Evolutionary conservation across 2,113 vertebrate species (phyloP).

Genomic region (Ctenodactylus gundi): DNA sequence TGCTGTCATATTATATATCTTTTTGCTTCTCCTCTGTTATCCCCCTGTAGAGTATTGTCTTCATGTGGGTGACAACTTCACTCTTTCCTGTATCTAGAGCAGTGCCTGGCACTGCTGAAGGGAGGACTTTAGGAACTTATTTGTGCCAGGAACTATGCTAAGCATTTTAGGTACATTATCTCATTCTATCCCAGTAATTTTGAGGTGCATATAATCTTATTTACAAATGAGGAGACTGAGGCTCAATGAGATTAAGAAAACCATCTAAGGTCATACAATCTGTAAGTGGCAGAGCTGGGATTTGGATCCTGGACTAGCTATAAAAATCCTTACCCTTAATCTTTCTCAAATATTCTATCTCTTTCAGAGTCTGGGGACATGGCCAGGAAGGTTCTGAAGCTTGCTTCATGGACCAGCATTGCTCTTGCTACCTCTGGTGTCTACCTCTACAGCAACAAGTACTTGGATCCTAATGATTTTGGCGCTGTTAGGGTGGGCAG

Average conservation of each 20-base stretch:
- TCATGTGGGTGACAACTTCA: background rate
- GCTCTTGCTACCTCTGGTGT: constrained; percentile 89
- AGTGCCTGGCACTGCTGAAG: background rate
- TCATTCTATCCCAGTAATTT: background rate
- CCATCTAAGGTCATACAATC: background rate
- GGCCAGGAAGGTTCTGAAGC: constrained; percentile 88
- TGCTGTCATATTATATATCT: background rate
- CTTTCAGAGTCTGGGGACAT: constrained; percentile 84
- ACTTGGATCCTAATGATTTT: constrained; percentile 91
- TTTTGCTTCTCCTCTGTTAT: background rate
- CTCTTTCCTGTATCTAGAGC: background rate
- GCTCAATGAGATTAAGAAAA: background rate
- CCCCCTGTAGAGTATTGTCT: background rate
- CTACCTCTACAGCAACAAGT: constrained; percentile 87
- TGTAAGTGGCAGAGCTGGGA: background rate
- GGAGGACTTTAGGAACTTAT: background rate
- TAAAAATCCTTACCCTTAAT: background rate
- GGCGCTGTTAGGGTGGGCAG: constrained; percentile 93
- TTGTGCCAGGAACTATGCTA: background rate
- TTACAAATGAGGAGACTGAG: background rate
- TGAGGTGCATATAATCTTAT: background rate
- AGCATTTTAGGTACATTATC: background rate
- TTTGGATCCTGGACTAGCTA: background rate
- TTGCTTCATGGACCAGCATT: constrained; percentile 87
- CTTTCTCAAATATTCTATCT: constrained; percentile 13